Conservation (phyloP, 2,888 invertebrate species). For the Andricus curvator region DNA sequence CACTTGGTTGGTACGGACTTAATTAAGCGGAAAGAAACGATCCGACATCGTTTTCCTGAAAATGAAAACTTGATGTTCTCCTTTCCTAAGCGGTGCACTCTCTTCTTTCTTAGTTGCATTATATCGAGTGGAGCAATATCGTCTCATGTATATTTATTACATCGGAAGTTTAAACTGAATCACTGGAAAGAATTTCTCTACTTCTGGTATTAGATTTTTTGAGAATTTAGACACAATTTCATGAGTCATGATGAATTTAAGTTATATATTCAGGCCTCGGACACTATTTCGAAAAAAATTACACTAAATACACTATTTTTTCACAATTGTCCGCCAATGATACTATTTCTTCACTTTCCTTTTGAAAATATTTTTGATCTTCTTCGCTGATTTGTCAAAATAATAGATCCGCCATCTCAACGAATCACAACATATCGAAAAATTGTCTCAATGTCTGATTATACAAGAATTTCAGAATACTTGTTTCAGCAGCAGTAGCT, state of each 20-base stretch:
- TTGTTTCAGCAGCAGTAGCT: no score
- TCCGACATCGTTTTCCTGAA: constrained; percentile 23
- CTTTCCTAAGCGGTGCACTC: not conserved
- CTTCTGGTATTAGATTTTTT: not conserved
- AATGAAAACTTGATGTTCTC: constrained; percentile 14
- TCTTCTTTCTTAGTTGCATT: constrained; percentile 1
- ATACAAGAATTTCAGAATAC: no score
- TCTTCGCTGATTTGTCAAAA: no score
- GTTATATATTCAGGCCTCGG: no score
- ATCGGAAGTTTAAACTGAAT: not conserved
- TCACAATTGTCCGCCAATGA: no score
- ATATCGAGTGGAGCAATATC: not conserved
- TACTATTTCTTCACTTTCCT: no score
- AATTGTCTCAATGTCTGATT: no score
- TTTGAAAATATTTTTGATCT: no score
- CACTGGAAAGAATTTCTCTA: not conserved
- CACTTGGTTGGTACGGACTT: not conserved
- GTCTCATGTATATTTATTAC: not conserved
- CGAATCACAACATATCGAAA: no score
- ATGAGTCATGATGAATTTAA: not conserved
- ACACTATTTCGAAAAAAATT: no score
- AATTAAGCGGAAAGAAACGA: constrained; percentile 30
- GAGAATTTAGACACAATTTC: not conserved
- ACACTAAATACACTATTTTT: no score
- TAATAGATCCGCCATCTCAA: no score